Evolutionary conservation across 2,888 invertebrate species (phyloP).

Genomic region (Melikaiella ostensackeni): DNA sequence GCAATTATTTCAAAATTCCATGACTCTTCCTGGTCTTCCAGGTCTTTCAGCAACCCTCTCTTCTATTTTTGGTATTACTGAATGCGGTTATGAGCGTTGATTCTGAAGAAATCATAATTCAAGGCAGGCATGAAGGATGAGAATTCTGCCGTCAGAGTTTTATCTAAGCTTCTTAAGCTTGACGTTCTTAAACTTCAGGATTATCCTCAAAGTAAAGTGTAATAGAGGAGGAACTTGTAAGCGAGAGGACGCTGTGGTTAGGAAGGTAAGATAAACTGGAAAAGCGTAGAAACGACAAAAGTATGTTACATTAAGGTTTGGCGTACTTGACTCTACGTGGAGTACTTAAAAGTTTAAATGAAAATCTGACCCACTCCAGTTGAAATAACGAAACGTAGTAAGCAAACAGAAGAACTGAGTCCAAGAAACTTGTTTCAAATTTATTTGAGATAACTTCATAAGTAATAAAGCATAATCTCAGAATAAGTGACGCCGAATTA

Average conservation of each 20-base stretch:
- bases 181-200: background rate
- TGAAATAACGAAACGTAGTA: background rate
- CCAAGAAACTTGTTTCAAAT: background rate
- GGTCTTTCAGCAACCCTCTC: too few relatives aligned
- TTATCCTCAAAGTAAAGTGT: slow-evolving; percentile 1
- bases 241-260: slow-evolving; percentile 1
- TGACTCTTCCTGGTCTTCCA: too few relatives aligned
- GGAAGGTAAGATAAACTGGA: background rate
- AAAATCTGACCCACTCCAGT: background rate
- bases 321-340: slow-evolving; percentile 1
- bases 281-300: slow-evolving; percentile 2
- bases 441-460: background rate
- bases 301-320: slow-evolving; percentile 9
- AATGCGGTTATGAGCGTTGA: too few relatives aligned
- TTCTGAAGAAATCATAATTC: background rate
- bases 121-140: background rate
- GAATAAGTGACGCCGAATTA: too few relatives aligned
- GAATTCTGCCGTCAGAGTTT: background rate
- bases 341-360: slow-evolving; percentile 8
- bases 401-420: background rate
- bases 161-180: slow-evolving; percentile 4
- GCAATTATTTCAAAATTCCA: too few relatives aligned
- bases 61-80: too few relatives aligned
- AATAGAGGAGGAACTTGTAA: slow-evolving; percentile 12
- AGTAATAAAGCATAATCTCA: background rate